A percentile compares a stretch with the other conserved stretches of the same genome.
Conservation (phyloP, 1,140 invertebrate species). For the Zaprionus kolodkinae region DNA sequence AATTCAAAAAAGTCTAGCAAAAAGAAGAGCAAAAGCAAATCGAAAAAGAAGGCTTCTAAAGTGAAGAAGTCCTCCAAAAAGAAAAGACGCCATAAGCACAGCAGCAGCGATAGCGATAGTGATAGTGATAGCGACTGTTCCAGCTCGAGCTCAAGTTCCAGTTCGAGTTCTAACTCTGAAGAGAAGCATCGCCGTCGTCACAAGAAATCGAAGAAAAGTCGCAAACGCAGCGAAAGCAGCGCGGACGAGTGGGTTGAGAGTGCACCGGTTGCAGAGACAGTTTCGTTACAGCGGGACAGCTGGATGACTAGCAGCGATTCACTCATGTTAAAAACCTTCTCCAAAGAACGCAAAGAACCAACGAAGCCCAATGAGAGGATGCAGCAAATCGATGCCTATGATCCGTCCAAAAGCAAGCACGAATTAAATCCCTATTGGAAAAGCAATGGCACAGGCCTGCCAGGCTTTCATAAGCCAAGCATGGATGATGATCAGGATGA, state of each 20-base stretch:
- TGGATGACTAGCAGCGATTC: constrained; percentile 86
- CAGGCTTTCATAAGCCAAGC: constrained; percentile 85
- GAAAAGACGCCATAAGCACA: constrained; percentile 54
- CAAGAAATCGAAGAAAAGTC: constrained; percentile 47
- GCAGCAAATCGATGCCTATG: constrained; percentile 86
- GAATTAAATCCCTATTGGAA: constrained; percentile 98
- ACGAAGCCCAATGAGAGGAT: constrained; percentile 84
- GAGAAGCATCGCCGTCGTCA: constrained; percentile 46
- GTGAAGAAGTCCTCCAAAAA: constrained; percentile 58
- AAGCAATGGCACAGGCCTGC: constrained; percentile 93
- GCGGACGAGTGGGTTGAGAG: constrained; percentile 68
- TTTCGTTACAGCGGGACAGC: constrained; percentile 83
- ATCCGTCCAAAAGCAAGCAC: constrained; percentile 89
- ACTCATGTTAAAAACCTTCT: constrained; percentile 84
- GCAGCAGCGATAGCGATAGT: constrained; percentile 32
- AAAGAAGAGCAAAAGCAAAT: constrained; percentile 70
- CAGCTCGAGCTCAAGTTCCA: constrained; percentile 14
- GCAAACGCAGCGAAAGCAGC: constrained; percentile 54
- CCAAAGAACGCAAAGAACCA: constrained; percentile 84
- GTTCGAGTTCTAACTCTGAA: constrained; percentile 12
- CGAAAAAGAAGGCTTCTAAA: constrained; percentile 55
- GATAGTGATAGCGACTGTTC: constrained; percentile 34
- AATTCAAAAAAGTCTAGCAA: constrained; percentile 32
- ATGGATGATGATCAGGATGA: constrained; percentile 46
- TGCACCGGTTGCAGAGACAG: constrained; percentile 1